Percentiles rank a stretch among this genome's conserved stretches.
Evolutionary conservation across 2,797 vertebrate species (phyloP).

Genomic region (Trematomus bernacchii): DNA sequence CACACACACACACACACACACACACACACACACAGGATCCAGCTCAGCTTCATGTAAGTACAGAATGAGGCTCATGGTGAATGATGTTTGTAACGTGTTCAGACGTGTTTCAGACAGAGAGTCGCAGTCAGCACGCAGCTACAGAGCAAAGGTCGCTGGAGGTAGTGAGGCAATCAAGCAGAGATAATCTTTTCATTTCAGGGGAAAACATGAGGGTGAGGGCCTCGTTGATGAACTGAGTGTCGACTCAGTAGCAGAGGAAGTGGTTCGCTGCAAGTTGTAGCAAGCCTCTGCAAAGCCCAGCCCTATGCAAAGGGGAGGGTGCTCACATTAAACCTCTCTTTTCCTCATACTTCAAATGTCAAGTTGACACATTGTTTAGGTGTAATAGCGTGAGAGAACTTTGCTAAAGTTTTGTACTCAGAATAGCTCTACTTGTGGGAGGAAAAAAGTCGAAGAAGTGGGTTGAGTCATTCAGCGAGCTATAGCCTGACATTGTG

Average conservation of each 20-base stretch:
- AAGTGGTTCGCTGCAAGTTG: slow-evolving; percentile 67
- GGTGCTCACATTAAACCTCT: not conserved
- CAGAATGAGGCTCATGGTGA: not conserved
- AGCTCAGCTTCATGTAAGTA: slow-evolving; percentile 65
- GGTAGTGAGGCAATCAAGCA: not conserved
- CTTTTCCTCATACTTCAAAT: slow-evolving; percentile 35
- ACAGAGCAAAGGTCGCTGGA: slow-evolving; percentile 19
- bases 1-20: too few species aligned
- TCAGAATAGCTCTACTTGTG: slow-evolving; percentile 14
- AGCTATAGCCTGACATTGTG: slow-evolving; percentile 6
- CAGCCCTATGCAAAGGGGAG: slow-evolving; percentile 6
- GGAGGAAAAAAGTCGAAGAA: slow-evolving; percentile 1
- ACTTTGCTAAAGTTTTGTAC: not conserved
- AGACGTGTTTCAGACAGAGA: not conserved
- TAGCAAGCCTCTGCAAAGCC: slow-evolving; percentile 40
- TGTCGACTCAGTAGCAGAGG: slow-evolving; percentile 37
- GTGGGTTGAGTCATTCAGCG: slow-evolving; percentile 39
- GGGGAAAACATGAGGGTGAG: not conserved
- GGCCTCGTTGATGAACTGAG: not conserved
- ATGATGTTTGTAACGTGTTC: slow-evolving; percentile 2
- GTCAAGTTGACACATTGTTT: slow-evolving; percentile 7
- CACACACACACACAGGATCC: slow-evolving; percentile 6
- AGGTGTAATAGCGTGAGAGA: not conserved
- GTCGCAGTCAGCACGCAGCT: not conserved
- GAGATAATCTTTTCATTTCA: not conserved